phyloP scores from a whole-genome alignment of 30 jellyfish, hydroid and myxozoan species.

The Aurelia aurita complex sp. Pacific region DNA sequence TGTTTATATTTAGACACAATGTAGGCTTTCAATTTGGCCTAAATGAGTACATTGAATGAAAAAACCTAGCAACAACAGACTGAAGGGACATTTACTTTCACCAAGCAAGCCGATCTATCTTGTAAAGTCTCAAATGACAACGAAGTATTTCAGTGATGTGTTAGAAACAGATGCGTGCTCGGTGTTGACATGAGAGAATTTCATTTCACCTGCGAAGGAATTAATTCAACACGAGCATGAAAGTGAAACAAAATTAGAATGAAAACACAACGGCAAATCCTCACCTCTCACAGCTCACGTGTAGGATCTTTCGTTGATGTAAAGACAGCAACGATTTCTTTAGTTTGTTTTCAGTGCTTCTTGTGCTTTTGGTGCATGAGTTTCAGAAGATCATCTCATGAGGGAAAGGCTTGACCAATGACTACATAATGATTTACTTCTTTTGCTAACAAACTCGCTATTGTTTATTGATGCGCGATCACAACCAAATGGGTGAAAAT shows the following conservation, averaged over 20 bases:
- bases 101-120: neutral
- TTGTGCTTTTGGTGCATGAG: neutral
- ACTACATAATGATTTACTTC: slow-evolving; percentile 63
- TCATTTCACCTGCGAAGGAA: slow-evolving; percentile 60
- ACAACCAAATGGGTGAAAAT: slow-evolving; percentile 68
- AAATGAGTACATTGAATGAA: slow-evolving; percentile 29
- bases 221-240: slow-evolving; percentile 27
- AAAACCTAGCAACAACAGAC: slow-evolving; percentile 43
- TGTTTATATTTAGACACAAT: slow-evolving; percentile 58
- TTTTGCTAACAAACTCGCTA: slow-evolving; percentile 86
- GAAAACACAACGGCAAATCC: slow-evolving; percentile 15
- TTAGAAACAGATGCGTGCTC: neutral
- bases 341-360: no score
- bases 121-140: no score
- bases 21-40: slow-evolving; percentile 58
- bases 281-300: slow-evolving; percentile 14
- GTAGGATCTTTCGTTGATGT: neutral
- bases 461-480: slow-evolving; percentile 89
- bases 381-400: neutral
- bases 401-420: slow-evolving; percentile 17
- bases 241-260: slow-evolving; percentile 48
- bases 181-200: neutral
- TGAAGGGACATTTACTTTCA: slow-evolving; percentile 49
- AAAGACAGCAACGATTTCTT: neutral
- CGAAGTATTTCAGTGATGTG: no score